Evolutionary conservation across 2,113 vertebrate genomes (phyloP), one percentile per base, ranked within the genome.

Genomic region (Willisornis vidua): DNA sequence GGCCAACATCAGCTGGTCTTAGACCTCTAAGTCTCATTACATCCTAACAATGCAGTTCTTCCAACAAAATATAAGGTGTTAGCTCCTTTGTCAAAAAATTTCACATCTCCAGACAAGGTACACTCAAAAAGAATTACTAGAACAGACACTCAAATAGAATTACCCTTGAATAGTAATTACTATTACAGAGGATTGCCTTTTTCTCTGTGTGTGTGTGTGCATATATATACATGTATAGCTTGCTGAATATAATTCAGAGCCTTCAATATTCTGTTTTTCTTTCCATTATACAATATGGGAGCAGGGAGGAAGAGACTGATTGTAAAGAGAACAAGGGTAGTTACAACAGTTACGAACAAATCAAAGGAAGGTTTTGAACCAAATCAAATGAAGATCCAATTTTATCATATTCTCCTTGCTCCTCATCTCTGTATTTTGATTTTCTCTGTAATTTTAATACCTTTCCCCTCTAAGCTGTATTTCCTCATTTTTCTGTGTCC

Each of bases 1-100:
- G 8, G 35, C 94, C 67, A 95, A 24, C 84, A 80, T 54, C 39
- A 94, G n/a, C 26, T 90, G 74, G 31, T 65, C 43, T 68, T 54
- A 78, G 39, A 71, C 73, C 19, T 15, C 1, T 25, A 89, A 54
- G 43, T 31, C 35, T 78, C 49, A 25, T 33, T 61, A 57, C 15
- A 86, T 14, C 51, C 79, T 45, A 90, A 79, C 20, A 49, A 90
- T 48, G 62, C 31, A 52, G 22, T 78, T 93, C 41, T 75, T 71
- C 35, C 35, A 78, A 28, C 33, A 57, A 31, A 85, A 62, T 6
- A 18, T 5, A 89, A 51, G 3, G 33, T 45, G 19, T 25, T 43
- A 74, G 7, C 39, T 58, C 33, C 22, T 74, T n/a, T 58, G 54
- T 31, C 19, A 91, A 74, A 88, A 85, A 49, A 15, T 2, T 31